These are phyloP conservation scores for Todiramphus saurophagus DNA, from an alignment of 2,113 vertebrate species.

Conservation along the genomic window DNA sequence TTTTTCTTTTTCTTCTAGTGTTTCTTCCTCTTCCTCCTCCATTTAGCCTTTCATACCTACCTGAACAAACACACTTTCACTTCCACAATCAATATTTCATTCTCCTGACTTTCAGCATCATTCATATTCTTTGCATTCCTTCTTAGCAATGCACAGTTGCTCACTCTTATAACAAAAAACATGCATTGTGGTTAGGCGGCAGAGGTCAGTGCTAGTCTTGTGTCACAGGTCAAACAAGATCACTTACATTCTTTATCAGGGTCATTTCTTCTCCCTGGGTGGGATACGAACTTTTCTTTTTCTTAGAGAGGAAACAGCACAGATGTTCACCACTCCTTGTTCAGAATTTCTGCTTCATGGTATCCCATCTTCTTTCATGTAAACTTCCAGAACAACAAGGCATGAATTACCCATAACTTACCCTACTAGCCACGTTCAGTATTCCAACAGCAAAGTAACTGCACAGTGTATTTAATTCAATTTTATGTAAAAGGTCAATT, in stretches of 20 bases:
- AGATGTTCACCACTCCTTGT: slow-evolving; percentile 75
- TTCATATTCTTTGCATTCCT: slow-evolving; percentile 59
- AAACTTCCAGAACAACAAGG: neutral
- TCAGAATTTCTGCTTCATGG: neutral
- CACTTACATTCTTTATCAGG: slow-evolving; percentile 78
- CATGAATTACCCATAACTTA: neutral
- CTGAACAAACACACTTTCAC: slow-evolving; percentile 51
- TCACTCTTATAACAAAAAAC: slow-evolving; percentile 72
- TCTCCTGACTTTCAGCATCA: slow-evolving; percentile 57
- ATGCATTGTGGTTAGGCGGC: slow-evolving; percentile 50
- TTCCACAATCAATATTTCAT: slow-evolving; percentile 46
- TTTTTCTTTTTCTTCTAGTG: slow-evolving; percentile 27
- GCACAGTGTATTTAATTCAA: neutral
- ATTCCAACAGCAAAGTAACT: neutral
- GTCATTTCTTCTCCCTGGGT: slow-evolving; percentile 81
- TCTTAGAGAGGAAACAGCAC: slow-evolving; percentile 65
- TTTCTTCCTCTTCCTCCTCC: slow-evolving; percentile 12
- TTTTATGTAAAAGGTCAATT: neutral
- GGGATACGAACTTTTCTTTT: slow-evolving; percentile 75
- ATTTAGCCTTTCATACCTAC: neutral
- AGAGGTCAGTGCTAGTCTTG: slow-evolving; percentile 60
- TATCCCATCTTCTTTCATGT: slow-evolving; percentile 11
- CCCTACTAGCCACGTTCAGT: neutral
- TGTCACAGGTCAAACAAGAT: slow-evolving; percentile 73
- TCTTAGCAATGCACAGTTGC: slow-evolving; percentile 45